Percentiles rank a stretch among this genome's conserved stretches.
Evolutionary conservation across 2,888 invertebrate species (phyloP).

Genomic region (Dermolepida albohirtum): DNA sequence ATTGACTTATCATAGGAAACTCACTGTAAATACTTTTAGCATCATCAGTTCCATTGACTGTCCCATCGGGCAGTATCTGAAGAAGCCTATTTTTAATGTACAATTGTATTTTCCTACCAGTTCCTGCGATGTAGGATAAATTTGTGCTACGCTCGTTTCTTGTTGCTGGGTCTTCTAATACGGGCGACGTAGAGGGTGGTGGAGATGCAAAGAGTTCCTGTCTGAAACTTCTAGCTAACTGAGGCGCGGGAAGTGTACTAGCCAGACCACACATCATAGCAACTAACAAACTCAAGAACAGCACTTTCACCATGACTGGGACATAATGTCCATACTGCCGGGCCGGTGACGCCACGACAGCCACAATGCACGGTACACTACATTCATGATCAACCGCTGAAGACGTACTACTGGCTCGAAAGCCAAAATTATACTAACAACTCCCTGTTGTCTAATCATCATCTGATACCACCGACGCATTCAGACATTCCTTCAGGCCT

Average conservation of each 20-base stretch:
- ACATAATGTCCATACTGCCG: constrained; percentile 61
- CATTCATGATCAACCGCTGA: constrained; percentile 54
- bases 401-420: constrained; percentile 65
- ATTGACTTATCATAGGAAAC: constrained; percentile 62
- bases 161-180: constrained; percentile 60
- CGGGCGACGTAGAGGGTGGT: constrained; percentile 44
- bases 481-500: constrained; percentile 39
- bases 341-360: constrained; percentile 67
- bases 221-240: constrained; percentile 52
- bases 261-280: constrained; percentile 64
- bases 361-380: constrained; percentile 57
- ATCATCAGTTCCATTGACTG: constrained; percentile 85
- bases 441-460: constrained; percentile 39
- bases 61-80: constrained; percentile 86
- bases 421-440: constrained; percentile 66
- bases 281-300: constrained; percentile 65
- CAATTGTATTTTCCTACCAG: constrained; percentile 84
- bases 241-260: constrained; percentile 60
- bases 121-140: constrained; percentile 84
- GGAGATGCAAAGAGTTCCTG: constrained; percentile 51
- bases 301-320: constrained; percentile 67
- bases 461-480: constrained; percentile 43
- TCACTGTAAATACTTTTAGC: constrained; percentile 87
- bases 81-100: constrained; percentile 86
- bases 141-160: constrained; percentile 84